phyloP scores from a whole-genome alignment of 2,797 vertebrate genomes.

The Parambassis ranga region DNA sequence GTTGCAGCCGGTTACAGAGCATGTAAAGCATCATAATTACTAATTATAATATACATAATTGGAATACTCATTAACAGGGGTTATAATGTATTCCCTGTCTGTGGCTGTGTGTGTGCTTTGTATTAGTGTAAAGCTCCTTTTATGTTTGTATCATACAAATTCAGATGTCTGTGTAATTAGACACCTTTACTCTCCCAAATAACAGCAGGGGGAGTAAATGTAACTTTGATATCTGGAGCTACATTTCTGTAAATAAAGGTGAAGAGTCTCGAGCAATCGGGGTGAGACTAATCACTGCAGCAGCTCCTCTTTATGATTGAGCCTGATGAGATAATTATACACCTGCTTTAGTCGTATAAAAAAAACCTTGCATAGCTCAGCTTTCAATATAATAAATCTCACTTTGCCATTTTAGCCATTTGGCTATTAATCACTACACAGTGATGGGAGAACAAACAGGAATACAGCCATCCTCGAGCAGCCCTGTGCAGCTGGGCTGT shows the following conservation, averaged over 20 bases:
- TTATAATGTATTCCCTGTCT: not conserved
- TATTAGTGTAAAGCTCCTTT: not conserved
- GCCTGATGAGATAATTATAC: constrained; percentile 45
- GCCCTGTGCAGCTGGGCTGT: not conserved
- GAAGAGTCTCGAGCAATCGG: not conserved
- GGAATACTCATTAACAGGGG: constrained; percentile 12
- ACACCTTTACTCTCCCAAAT: not conserved
- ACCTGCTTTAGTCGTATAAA: constrained; percentile 44
- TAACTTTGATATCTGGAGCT: constrained; percentile 1
- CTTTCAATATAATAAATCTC: constrained; percentile 35
- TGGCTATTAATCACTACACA: constrained; percentile 14
- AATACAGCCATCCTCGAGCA: not conserved
- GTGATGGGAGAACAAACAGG: not conserved
- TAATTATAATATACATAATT: constrained; percentile 23
- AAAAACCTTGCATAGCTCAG: constrained; percentile 15
- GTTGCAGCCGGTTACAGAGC: constrained; percentile 1
- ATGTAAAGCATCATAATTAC: constrained; percentile 25
- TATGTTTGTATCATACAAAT: not conserved
- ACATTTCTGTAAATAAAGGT: constrained; percentile 12
- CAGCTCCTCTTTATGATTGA: constrained; percentile 21
- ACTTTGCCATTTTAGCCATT: constrained; percentile 15
- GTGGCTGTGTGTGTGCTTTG: not conserved
- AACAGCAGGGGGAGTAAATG: not conserved
- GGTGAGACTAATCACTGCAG: constrained; percentile 10
- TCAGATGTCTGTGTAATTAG: not conserved